Percentiles rank a stretch among this genome's conserved stretches.
Conservation (phyloP, 2,797 vertebrate species). For the Cyprinella venusta region DNA sequence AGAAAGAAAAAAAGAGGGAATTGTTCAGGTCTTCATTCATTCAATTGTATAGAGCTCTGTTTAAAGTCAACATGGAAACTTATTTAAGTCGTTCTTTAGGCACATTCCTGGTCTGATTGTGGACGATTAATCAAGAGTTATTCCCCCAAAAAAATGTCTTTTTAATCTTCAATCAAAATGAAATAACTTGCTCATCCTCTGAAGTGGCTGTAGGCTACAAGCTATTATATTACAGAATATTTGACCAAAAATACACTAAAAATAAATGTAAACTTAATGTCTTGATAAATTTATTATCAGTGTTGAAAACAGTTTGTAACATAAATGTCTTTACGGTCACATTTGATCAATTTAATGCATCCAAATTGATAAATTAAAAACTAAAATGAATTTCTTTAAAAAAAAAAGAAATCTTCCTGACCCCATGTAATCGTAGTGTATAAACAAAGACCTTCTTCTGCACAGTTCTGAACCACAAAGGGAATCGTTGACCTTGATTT, state of each 20-base stretch:
- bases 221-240: neutral
- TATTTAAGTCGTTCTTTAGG: neutral
- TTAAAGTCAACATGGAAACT: neutral
- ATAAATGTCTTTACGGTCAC: neutral
- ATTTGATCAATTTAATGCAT: neutral
- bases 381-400: neutral
- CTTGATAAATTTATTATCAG: neutral
- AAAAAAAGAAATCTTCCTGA: too few relatives aligned
- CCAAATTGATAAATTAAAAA: too few relatives aligned
- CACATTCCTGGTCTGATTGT: neutral
- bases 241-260: neutral
- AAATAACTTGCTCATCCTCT: neutral
- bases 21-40: conserved; percentile 3
- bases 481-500: neutral
- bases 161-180: neutral
- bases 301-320: neutral
- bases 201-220: neutral
- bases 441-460: neutral
- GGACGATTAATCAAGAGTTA: neutral
- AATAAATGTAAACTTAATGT: neutral
- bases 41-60: neutral
- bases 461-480: neutral
- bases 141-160: neutral
- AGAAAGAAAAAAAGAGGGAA: neutral
- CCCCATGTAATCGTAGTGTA: neutral